Evolutionary conservation across 2,888 invertebrate species (phyloP), one percentile per base, ranked within the genome.

Genomic region (Agrotis ipsilon): DNA sequence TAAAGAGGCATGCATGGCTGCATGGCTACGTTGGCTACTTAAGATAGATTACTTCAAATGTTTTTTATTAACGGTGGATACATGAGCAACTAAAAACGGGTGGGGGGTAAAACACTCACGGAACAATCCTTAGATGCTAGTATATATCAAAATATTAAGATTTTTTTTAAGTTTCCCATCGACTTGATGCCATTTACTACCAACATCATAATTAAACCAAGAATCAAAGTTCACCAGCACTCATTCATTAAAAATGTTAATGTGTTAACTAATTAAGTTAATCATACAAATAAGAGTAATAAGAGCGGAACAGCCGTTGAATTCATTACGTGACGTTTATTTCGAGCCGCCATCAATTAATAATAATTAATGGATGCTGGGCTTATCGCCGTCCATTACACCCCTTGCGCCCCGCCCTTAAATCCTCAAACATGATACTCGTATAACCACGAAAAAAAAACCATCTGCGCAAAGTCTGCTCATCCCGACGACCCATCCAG

Each of bases 291-390:
- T 54, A 16, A 54, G 4, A 16, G 11, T 32, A 52, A 59, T 65
- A 14, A 73, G 59, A 48, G 39, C 45, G 19, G 16, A 64, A 72
- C 43, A 57, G 19, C 46, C 64, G 24, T 32, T 63, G 13, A 51
- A 46, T 45, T 14, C 45, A 57, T 57, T 57, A 51, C 57, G 32
- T n/a, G 14, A 19, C 57, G 24, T 39, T 46, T 45, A 72, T 72
- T 72, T 2, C 43, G 32, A 63, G 63, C 24, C 45, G 19, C 45
- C 49, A 49, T 57, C 24, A 72, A 57, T 72, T 72, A 63, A 46
- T 63, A 49, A 24, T 72, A 64, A 72, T 63, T 49, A 46, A 64
- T 19, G 32, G 19, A 64, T 46, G 24, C 57, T 57, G 49, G 18
- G 32, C 18, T 49, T 57, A 24, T 18, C 9, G n/a, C 49, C 16